Evolutionary conservation across 1,140 invertebrate genomes (phyloP).

Genomic region (Ylistrum balloti): DNA sequence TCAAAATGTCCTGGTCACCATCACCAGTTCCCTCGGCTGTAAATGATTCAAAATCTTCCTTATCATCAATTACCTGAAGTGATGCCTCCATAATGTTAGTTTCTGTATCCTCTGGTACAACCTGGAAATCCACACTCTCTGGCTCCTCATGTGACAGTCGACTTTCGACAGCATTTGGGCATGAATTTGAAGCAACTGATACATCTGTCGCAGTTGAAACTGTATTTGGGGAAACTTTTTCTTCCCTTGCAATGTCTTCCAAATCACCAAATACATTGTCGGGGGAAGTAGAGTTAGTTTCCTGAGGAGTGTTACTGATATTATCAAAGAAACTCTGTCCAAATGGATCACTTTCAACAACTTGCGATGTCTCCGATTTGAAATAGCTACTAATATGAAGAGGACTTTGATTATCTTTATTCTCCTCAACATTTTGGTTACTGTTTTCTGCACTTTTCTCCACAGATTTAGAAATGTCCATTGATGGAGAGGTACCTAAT

Average conservation of each 20-base stretch:
- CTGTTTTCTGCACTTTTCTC: not conserved
- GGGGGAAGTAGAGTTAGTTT: constrained; percentile 1
- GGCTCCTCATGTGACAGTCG: constrained; percentile 64
- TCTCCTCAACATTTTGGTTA: constrained; percentile 6
- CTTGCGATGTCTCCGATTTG: constrained; percentile 35
- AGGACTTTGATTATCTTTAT: not conserved
- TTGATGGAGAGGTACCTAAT: not conserved
- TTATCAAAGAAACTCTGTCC: constrained; percentile 69
- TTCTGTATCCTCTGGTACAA: constrained; percentile 58
- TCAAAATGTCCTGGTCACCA: constrained; percentile 58
- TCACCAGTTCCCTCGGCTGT: constrained; percentile 69
- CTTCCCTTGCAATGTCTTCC: not conserved
- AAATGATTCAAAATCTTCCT: constrained; percentile 79
- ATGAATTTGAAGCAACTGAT: not conserved
- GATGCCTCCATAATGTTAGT: constrained; percentile 57
- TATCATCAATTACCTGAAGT: constrained; percentile 70
- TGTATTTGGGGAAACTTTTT: not conserved
- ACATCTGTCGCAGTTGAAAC: not conserved
- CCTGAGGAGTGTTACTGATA: constrained; percentile 52
- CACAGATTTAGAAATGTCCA: not conserved
- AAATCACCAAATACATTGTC: not conserved
- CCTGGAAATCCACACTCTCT: constrained; percentile 72
- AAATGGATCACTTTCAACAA: constrained; percentile 55
- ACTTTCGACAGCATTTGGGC: constrained; percentile 49
- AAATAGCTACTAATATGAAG: constrained; percentile 74